A percentile compares a stretch with the other conserved stretches of the same genome.
phyloP scores from a whole-genome alignment of 2,888 invertebrate species.

The Nineta flava region DNA sequence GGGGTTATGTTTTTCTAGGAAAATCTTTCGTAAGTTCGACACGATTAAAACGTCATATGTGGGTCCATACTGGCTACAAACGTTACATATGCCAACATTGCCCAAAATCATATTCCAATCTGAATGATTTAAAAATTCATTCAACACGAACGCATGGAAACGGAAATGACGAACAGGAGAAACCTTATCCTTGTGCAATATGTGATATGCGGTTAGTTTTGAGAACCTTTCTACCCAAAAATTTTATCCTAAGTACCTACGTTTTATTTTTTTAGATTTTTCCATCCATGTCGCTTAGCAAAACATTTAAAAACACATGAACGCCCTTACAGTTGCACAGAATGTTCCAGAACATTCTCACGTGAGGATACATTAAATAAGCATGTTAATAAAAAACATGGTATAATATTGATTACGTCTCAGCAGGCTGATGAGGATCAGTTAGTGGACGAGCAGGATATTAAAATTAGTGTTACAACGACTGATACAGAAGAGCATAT shows the following conservation, averaged over 20 bases:
- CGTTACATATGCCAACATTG: conserved; percentile 21
- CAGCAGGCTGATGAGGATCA: no score
- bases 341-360: conserved; percentile 19
- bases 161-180: conserved; percentile 16
- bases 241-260: background rate
- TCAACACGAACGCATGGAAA: conserved; percentile 17
- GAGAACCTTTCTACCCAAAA: background rate
- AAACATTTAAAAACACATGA: conserved; percentile 32
- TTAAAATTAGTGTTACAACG: no score
- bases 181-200: conserved; percentile 20
- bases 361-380: conserved; percentile 17
- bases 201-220: conserved; percentile 17
- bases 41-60: conserved; percentile 24
- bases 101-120: conserved; percentile 22
- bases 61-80: conserved; percentile 24
- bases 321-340: conserved; percentile 17
- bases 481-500: no score
- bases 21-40: conserved; percentile 25
- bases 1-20: background rate
- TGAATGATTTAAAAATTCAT: conserved; percentile 23
- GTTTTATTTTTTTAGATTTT: conserved; percentile 13
- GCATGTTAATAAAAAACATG: conserved; percentile 19
- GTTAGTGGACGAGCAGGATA: background rate
- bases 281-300: conserved; percentile 27
- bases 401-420: background rate